phyloP scores from a whole-genome alignment of 2,113 vertebrate genomes.

The Mohoua ochrocephala region DNA sequence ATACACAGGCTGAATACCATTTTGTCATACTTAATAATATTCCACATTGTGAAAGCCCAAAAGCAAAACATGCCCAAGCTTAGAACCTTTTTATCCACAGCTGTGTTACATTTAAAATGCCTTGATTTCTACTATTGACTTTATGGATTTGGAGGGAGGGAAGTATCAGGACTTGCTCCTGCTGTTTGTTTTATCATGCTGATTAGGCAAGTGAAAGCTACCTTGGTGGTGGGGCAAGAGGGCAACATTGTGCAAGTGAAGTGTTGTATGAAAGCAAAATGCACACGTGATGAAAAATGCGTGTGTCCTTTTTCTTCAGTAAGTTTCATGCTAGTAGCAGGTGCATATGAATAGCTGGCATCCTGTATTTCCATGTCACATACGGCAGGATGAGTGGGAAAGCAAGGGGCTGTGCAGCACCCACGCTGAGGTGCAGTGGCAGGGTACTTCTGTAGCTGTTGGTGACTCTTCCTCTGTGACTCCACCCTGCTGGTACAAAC shows the following conservation, averaged over 20 bases:
- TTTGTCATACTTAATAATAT: neutral
- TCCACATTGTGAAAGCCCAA: neutral
- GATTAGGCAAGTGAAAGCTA: neutral
- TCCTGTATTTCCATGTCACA: neutral
- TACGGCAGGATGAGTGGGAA: neutral
- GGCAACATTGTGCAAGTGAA: neutral
- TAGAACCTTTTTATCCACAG: neutral
- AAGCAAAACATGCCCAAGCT: neutral
- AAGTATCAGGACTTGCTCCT: neutral
- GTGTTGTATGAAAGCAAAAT: neutral
- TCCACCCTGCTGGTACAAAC: neutral
- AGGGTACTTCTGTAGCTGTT: neutral
- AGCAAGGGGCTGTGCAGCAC: neutral
- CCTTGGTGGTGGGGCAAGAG: neutral
- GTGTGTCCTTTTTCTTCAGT: neutral
- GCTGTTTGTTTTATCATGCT: neutral
- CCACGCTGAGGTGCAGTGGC: neutral
- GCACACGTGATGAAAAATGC: neutral
- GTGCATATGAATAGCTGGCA: neutral
- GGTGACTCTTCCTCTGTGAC: neutral
- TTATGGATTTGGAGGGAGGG: neutral
- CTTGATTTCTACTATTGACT: neutral
- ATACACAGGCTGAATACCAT: neutral
- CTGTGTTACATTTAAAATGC: neutral
- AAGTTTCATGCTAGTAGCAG: neutral